These are phyloP conservation scores for Seriola quinqueradiata DNA, from an alignment of 2,113 vertebrate genomes.

Conservation along the genomic window DNA sequence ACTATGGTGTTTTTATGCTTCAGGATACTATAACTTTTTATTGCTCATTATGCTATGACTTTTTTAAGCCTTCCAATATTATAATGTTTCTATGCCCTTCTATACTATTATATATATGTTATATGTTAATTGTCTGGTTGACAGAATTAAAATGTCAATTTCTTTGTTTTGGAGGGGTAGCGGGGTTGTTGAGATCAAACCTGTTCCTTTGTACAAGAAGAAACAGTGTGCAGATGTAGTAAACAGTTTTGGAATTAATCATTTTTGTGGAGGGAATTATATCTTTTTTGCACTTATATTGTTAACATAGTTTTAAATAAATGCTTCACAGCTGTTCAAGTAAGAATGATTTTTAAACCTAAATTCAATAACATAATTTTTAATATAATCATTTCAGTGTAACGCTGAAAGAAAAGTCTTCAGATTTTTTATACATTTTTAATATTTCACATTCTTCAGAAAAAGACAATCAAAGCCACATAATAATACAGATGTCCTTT, in stretches of 20 bases:
- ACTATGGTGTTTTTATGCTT: no score
- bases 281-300: conserved; percentile 2
- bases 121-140: no score
- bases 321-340: neutral
- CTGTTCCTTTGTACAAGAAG: neutral
- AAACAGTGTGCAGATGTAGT: conserved; percentile 22
- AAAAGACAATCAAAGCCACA: conserved; percentile 83
- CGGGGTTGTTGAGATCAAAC: no score
- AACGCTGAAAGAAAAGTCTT: conserved; percentile 32
- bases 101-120: no score
- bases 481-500: conserved; percentile 76
- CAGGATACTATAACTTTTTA: no score
- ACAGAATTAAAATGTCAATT: no score
- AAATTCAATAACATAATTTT: neutral
- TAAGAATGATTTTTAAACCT: neutral
- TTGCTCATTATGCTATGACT: no score
- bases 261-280: conserved; percentile 14
- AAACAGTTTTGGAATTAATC: conserved; percentile 25
- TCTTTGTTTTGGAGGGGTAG: no score
- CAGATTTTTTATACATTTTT: conserved; percentile 79
- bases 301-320: conserved; percentile 4
- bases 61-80: no score
- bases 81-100: no score
- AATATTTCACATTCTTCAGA: conserved; percentile 83
- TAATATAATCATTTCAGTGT: neutral